These are phyloP conservation scores for Arbacia lixula DNA, from an alignment of 53 echinoderm and acorn worm genomes.

Conservation along the genomic window DNA sequence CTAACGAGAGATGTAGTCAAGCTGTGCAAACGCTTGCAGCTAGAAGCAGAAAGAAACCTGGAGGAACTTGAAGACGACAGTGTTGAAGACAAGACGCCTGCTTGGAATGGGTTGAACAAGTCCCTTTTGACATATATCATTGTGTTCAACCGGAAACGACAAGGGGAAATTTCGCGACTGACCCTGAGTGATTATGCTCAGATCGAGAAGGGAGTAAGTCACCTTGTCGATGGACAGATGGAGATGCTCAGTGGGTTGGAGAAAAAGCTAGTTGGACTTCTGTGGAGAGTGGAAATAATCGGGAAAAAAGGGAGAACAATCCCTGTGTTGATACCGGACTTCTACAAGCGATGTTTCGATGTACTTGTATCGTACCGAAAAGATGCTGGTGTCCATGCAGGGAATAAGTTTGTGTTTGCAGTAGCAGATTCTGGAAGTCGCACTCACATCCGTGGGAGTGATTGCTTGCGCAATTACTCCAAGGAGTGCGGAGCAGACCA, in stretches of 20 bases:
- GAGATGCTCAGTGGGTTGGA: conserved; percentile 42
- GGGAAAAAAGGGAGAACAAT: conserved; percentile 69
- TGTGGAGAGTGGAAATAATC: conserved; percentile 49
- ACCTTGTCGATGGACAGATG: conserved; percentile 22
- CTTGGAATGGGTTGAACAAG: conserved; percentile 42
- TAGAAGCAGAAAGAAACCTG: not conserved
- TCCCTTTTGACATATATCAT: conserved; percentile 43
- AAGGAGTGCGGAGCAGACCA: conserved; percentile 36
- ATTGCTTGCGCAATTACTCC: conserved; percentile 27
- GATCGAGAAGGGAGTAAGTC: not conserved
- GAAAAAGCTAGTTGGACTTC: conserved; percentile 20
- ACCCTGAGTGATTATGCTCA: conserved; percentile 40
- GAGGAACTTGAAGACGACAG: not conserved
- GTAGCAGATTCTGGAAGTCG: not conserved
- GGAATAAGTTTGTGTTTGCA: conserved; percentile 6
- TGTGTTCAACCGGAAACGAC: conserved; percentile 57
- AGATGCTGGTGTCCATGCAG: not conserved
- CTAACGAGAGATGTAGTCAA: conserved; percentile 1
- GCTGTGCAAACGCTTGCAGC: not conserved
- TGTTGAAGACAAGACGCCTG: not conserved
- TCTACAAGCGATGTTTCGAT: not conserved
- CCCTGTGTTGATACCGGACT: conserved; percentile 66
- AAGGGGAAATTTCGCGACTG: conserved; percentile 40
- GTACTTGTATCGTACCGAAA: not conserved
- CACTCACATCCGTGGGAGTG: conserved; percentile 37